A percentile compares a stretch with the other conserved stretches of the same genome.
Conservation (phyloP, 1,140 invertebrate species). For the Tenebrio molitor region DNA sequence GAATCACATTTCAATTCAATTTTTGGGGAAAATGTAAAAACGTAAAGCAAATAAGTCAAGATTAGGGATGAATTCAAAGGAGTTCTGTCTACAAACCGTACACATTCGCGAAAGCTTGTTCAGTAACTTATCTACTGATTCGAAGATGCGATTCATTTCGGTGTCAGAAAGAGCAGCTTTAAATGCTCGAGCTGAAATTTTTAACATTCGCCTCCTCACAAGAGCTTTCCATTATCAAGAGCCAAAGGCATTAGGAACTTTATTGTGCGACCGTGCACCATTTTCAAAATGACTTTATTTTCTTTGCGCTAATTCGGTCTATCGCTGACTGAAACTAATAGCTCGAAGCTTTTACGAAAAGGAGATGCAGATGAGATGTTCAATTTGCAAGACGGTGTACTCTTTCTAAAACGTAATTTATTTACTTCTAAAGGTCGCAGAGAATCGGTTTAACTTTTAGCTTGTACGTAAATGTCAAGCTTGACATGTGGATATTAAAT, state of each 20-base stretch:
- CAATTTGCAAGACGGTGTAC: too few species aligned
- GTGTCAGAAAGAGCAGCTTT: slow-evolving; percentile 27
- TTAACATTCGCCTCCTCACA: slow-evolving; percentile 24
- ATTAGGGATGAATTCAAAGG: slow-evolving; percentile 25
- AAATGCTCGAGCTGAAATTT: slow-evolving; percentile 27
- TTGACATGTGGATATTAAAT: too few species aligned
- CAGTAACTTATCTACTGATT: slow-evolving; percentile 32
- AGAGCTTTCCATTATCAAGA: slow-evolving; percentile 34
- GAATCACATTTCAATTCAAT: slow-evolving; percentile 26
- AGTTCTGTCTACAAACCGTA: slow-evolving; percentile 4
- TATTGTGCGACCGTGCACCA: slow-evolving; percentile 1
- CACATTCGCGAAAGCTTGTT: slow-evolving; percentile 31
- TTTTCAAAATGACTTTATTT: slow-evolving; percentile 27
- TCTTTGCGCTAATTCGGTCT: not conserved
- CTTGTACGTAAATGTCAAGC: too few species aligned
- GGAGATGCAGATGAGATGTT: too few species aligned
- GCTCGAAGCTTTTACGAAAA: too few species aligned
- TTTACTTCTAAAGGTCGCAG: too few species aligned
- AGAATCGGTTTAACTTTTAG: too few species aligned
- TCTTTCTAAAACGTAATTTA: too few species aligned
- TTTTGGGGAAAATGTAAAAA: slow-evolving; percentile 25
- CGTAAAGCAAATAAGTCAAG: slow-evolving; percentile 19
- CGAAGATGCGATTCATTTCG: slow-evolving; percentile 27
- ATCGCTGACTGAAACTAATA: not conserved
- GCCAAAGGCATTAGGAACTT: slow-evolving; percentile 11